Evolutionary conservation across 64 coral and sea anemone species (phyloP), one percentile per base, ranked within the genome.

Genomic region (Montipora capricornis): DNA sequence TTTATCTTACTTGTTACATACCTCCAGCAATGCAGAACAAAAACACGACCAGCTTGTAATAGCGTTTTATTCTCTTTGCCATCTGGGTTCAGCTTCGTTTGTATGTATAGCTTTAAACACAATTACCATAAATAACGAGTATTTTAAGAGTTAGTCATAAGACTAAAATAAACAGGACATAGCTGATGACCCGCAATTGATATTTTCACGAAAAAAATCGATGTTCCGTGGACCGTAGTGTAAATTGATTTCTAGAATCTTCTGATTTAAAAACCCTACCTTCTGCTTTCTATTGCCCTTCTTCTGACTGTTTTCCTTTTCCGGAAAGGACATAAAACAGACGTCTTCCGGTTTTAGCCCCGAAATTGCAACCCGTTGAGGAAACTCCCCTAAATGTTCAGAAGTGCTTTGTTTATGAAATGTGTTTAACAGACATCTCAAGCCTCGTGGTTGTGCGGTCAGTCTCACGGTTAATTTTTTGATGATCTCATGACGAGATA

Each of bases 341-440:
- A 66, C 61, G 61, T 66, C 61, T 66, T 66, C 61, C 61, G 61
- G 61, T 11, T 66, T 66, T 66, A 66, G 61, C 61, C 5, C 61
- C 61, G 61, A 66, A 66, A 66, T 66, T 5, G 17, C 61, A 66
- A 66, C 61, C 61, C 61, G 61, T 6, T 66, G 61, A 66, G 5
- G 61, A 5, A 66, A 66, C 61, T 66, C 5, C 61, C 5, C 61
- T 66, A 66, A 66, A 10, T 66, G 61, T 66, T 11, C 61, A 66
- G 61, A 66, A 66, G 61, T 66, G 61, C 61, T 66, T 66, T 66
- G 61, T 66, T 66, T 66, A 66, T 66, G 61, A 66, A 66, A 66
- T 66, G 61, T 13, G 1, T 66, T 66, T 66, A 11, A 66, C 61
- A 66, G 61, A 66, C 37, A 37, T 66, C 5, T 66, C 61, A 66